Evolutionary conservation across 2,113 vertebrate genomes (phyloP), one percentile per base, ranked within the genome.

Genomic region (Phyllopteryx taeniolatus): DNA sequence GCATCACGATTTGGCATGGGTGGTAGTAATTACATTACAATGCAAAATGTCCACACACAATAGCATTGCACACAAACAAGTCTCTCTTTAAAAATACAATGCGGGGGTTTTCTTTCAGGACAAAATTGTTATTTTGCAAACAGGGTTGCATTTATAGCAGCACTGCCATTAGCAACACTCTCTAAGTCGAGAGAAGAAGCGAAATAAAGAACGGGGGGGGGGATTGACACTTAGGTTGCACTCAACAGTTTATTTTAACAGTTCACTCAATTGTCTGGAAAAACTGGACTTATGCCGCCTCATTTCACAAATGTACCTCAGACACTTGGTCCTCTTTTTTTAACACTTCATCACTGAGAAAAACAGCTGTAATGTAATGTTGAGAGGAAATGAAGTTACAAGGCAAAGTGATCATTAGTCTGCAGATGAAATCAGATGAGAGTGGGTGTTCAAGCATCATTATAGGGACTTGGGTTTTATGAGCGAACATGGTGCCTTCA

Each of bases 281-380:
- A 88, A 91, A 76, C 86, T 83, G 91, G 91, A 91, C 87, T 82
- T 83, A 83, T 71, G 84, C 88, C 69, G 85, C 83, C 85, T 91
- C 90, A 92, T 93, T 91, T 88, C 87, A 80, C 88, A 87, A 89
- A 88, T 83, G 85, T 85, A 85, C 84, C 85, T 90, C 80, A 81
- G 77, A 85, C 80, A 77, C 71, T 85, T 87, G 31, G 71, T 83
- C 77, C 80, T 77, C 77, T 84, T 88, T 88, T 51, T 78, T 73
- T 79, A 85, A 81, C 78, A 78, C 83, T 88, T 88, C 84, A 87
- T 89, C 88, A 89, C 27, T 2, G 77, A 69, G 71, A 75, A 83
- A 73, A 83, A 79, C 67, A 35, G 75, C 59, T 74, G 78, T 67
- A 53, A 63, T 70, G 68, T 80, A 76, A 85, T 67, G 70, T 71